These are phyloP conservation scores for Enteromius argenteus DNA, from an alignment of 2,797 vertebrate species.

Conservation along the genomic window DNA sequence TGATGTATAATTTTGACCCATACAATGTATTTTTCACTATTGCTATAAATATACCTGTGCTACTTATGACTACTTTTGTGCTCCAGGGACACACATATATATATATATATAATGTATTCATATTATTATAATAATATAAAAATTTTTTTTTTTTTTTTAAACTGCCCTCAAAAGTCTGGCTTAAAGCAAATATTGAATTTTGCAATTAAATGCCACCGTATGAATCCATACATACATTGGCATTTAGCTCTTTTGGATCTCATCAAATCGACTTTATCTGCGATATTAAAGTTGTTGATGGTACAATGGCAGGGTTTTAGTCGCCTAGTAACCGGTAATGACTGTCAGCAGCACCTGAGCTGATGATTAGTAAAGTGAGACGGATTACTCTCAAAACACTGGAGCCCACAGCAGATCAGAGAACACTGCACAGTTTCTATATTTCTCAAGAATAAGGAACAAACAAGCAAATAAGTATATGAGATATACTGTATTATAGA, in stretches of 20 bases:
- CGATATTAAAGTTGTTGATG: constrained; percentile 24
- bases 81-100: too few species aligned
- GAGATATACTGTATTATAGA: too few species aligned
- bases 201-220: neutral
- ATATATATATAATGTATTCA: too few species aligned
- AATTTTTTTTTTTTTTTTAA: neutral
- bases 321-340: constrained; percentile 50
- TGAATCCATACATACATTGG: neutral
- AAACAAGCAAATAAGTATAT: neutral
- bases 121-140: too few species aligned
- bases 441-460: neutral
- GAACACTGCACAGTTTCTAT: neutral
- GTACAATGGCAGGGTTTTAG: constrained; percentile 9
- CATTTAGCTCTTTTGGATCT: neutral
- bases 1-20: too few species aligned
- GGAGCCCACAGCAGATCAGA: neutral
- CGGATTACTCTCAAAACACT: neutral
- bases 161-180: neutral
- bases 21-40: too few species aligned
- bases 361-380: constrained; percentile 14
- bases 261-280: neutral
- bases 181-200: neutral
- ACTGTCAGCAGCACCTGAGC: constrained; percentile 59
- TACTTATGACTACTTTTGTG: too few species aligned
- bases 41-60: too few species aligned